Evolutionary conservation across 1,140 invertebrate species (phyloP).

Genomic region (Lutraria rhynchaena): DNA sequence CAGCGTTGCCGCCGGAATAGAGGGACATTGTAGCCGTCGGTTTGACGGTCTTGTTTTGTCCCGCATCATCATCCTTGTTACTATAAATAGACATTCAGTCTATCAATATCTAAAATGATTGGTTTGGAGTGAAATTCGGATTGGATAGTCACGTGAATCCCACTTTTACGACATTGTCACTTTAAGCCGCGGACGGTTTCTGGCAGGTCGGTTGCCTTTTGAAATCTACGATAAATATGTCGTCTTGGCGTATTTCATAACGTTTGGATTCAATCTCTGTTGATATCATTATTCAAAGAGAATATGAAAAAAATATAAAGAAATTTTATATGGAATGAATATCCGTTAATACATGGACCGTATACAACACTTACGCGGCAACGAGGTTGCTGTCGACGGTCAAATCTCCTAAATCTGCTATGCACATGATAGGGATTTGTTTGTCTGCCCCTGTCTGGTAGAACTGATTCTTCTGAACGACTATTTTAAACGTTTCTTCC

Average conservation of each 20-base stretch:
- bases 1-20: constrained; percentile 35
- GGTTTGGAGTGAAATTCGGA: no score
- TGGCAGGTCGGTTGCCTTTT: no score
- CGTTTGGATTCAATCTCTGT: no score
- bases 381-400: constrained; percentile 47
- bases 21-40: constrained; percentile 64
- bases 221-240: no score
- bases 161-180: no score
- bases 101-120: neutral
- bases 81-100: constrained; percentile 17
- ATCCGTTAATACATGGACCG: no score
- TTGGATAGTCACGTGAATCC: no score
- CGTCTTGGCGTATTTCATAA: no score
- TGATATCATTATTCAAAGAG: no score
- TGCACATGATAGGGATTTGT: constrained; percentile 67
- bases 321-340: no score
- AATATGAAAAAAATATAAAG: no score
- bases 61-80: constrained; percentile 64
- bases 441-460: constrained; percentile 68
- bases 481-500: constrained; percentile 65
- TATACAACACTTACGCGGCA: constrained; percentile 55
- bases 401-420: constrained; percentile 59
- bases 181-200: no score
- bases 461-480: constrained; percentile 61
- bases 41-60: constrained; percentile 65